Conservation (phyloP, 2,888 invertebrate species). For the Drosophila koepferae region DNA sequence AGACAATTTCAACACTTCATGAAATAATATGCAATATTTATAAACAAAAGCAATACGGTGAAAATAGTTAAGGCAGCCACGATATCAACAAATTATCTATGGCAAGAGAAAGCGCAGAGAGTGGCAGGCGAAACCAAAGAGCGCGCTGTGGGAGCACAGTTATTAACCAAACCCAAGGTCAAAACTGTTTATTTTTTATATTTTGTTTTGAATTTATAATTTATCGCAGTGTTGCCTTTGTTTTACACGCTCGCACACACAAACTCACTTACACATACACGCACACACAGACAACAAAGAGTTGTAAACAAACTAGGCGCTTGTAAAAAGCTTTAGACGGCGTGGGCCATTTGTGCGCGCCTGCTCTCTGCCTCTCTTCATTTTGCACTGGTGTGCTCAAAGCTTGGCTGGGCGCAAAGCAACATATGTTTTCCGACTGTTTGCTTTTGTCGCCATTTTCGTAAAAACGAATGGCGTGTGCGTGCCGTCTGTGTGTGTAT, state of each 20-base stretch:
- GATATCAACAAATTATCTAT: constrained; percentile 63
- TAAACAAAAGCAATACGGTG: constrained; percentile 45
- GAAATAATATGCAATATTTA: constrained; percentile 68
- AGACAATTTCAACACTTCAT: constrained; percentile 59
- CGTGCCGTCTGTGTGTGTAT: constrained; percentile 16
- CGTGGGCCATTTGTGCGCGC: constrained; percentile 14
- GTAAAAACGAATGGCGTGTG: constrained; percentile 32
- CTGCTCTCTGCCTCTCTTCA: constrained; percentile 12
- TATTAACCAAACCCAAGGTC: constrained; percentile 84
- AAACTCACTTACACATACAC: background rate
- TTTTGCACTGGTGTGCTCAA: constrained; percentile 11
- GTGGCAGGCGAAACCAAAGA: constrained; percentile 17
- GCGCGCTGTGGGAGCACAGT: constrained; percentile 58
- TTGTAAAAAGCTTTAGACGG: constrained; percentile 68
- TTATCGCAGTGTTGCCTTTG: constrained; percentile 80
- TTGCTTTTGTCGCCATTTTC: constrained; percentile 76
- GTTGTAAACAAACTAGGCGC: constrained; percentile 72
- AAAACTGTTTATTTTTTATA: constrained; percentile 85
- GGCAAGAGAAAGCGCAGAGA: constrained; percentile 31
- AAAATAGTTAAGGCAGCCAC: constrained; percentile 54
- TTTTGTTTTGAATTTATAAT: constrained; percentile 84
- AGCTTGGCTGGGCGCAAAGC: constrained; percentile 42
- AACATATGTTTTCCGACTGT: constrained; percentile 73
- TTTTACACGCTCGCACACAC: constrained; percentile 59
- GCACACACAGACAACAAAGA: constrained; percentile 25